These are phyloP conservation scores for Anas platyrhynchos DNA, from an alignment of 2,113 vertebrate species.

Conservation along the genomic window DNA sequence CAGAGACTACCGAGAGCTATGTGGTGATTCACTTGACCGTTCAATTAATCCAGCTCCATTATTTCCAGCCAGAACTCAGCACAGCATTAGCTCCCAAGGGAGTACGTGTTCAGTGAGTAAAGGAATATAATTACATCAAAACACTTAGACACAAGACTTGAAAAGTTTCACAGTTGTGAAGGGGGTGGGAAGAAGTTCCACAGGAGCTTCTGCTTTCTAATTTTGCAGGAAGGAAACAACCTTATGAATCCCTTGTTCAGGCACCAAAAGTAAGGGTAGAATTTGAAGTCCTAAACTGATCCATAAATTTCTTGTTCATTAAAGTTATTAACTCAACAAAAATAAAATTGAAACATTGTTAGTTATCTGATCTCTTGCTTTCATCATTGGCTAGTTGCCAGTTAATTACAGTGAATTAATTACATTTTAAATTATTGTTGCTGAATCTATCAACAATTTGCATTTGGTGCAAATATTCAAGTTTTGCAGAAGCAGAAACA, in stretches of 20 bases:
- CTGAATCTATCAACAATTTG: background rate
- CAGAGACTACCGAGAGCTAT: background rate
- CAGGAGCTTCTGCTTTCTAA: background rate
- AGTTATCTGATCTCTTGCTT: background rate
- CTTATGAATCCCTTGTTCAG: background rate
- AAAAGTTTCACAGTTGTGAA: background rate
- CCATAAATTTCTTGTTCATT: background rate
- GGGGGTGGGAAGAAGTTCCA: background rate
- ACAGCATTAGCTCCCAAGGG: background rate
- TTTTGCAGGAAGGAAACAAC: background rate
- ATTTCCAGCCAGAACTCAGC: background rate
- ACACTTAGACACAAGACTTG: accelerated
- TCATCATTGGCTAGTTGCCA: slow-evolving; percentile 3
- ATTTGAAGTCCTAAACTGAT: background rate
- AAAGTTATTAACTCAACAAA: background rate
- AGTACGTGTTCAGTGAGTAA: background rate
- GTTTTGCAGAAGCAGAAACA: background rate
- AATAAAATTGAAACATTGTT: background rate
- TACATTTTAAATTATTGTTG: background rate
- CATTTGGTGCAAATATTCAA: background rate
- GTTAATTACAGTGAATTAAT: slow-evolving; percentile 33
- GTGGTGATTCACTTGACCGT: background rate
- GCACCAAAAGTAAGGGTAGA: background rate
- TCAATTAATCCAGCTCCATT: background rate
- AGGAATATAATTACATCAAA: background rate